Evolutionary conservation across 2,888 invertebrate species (phyloP), one percentile per base, ranked within the genome.

Genomic region (Aspidiotus rigidus): DNA sequence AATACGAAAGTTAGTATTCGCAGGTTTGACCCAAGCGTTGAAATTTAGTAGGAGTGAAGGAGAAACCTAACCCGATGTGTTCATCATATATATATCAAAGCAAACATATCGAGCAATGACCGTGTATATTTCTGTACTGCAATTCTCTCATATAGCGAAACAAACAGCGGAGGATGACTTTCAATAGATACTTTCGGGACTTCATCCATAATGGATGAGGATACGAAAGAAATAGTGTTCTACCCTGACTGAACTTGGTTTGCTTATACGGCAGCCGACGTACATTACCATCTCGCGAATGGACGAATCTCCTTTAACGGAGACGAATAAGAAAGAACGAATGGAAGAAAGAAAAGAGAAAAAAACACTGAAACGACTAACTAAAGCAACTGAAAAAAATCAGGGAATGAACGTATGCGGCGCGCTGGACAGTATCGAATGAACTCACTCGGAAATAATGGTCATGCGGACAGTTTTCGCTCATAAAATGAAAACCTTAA

Each of bases 201-300:
- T 55, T 69, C 69, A 69, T 69, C 69, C 69, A 69, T 69, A 61
- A 69, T 69, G 69, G 62, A 69, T 69, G 56, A 69, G 62, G 49
- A 44, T 13, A 39, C 13, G 42, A 66, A 66, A 66, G 59, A 59
- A 59, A 59, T 28, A 59, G 59, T 54, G 59, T 39, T 59, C 59
- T 42, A 56, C 56, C 41, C 64, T 56, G 64, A 44, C 63, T 53
- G 53, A 28, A 53, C 44, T 53, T 16, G 15, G 56, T 17, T 66
- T 66, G 64, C 56, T 64, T 66, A 66, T 66, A 57, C 66, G 66
- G 66, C 66, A 66, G 66, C 66, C 66, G 66, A 66, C 66, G 66
- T 57, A 28, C 66, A 66, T 66, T 66, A 66, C 57, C 66, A 66
- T 66, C 66, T 57, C 42, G 66, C 66, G 57, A 66, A 66, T 66